Conservation (phyloP, 1,140 invertebrate genomes). For the Meloidogyne chitwoodi region DNA sequence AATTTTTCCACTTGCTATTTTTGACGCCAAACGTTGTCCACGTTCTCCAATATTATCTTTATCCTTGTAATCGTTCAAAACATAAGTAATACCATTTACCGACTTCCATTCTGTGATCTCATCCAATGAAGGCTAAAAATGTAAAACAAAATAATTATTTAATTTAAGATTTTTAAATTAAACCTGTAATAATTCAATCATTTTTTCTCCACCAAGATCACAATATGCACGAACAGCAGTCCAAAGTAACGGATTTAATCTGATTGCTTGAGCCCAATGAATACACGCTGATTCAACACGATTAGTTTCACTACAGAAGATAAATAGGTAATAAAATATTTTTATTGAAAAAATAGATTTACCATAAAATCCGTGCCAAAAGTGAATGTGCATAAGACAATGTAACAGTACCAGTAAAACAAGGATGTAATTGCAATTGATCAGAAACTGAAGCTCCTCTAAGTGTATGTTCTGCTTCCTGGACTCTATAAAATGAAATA, state of each 20-base stretch:
- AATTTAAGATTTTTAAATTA: background rate
- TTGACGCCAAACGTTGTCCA: background rate
- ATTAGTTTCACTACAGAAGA: conserved; percentile 31
- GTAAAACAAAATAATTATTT: background rate
- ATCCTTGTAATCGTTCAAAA: background rate
- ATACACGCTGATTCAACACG: conserved; percentile 6
- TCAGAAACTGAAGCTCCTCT: conserved; percentile 19
- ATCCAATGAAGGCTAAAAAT: conserved; percentile 3
- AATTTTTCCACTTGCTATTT: background rate
- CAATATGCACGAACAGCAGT: conserved; percentile 13
- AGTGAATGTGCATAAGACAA: conserved; percentile 29
- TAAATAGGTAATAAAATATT: background rate
- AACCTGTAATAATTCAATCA: background rate
- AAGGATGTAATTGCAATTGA: conserved; percentile 30
- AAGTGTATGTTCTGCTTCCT: conserved; percentile 25
- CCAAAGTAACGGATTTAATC: conserved; percentile 18
- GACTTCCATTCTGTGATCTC: background rate
- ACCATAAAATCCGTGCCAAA: conserved; percentile 32
- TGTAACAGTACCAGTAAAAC: conserved; percentile 14
- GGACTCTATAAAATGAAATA: conserved; percentile 24
- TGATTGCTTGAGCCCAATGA: conserved; percentile 3
- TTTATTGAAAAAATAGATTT: background rate
- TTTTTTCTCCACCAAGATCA: conserved; percentile 17
- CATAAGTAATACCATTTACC: background rate
- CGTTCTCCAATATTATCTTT: background rate